A percentile compares a stretch with the other conserved stretches of the same genome.
phyloP scores from a whole-genome alignment of 2,888 invertebrate genomes.

The Andrena praecox region DNA sequence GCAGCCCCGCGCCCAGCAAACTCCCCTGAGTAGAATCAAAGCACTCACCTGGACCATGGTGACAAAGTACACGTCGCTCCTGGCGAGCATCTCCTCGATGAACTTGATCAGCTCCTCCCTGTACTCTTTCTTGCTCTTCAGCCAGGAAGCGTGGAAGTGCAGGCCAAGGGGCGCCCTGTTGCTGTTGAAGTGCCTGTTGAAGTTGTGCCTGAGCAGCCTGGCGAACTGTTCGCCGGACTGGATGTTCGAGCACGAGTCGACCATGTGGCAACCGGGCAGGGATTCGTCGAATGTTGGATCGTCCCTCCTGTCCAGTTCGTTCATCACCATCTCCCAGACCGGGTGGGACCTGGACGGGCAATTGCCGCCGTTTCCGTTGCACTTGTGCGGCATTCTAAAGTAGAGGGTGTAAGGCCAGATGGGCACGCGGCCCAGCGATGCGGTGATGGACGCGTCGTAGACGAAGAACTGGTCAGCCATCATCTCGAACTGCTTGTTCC shows the following conservation, averaged over 20 bases:
- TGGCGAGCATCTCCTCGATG: slow-evolving; percentile 95
- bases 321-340: slow-evolving; percentile 99
- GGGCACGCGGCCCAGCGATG: slow-evolving; percentile 94
- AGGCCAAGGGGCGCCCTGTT: slow-evolving; percentile 97
- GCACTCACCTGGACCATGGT: slow-evolving; percentile 90
- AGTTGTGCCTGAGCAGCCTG: slow-evolving; percentile 95
- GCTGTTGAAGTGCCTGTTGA: slow-evolving; percentile 96
- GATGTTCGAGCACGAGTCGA: slow-evolving; percentile 97
- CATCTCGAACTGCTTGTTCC: slow-evolving; percentile 98
- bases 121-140: slow-evolving; percentile 97
- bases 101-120: slow-evolving; percentile 96
- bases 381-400: slow-evolving; percentile 98
- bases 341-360: slow-evolving; percentile 95
- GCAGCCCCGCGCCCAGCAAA: neutral
- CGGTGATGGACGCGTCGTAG: slow-evolving; percentile 97
- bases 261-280: slow-evolving; percentile 97
- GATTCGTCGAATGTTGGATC: slow-evolving; percentile 97
- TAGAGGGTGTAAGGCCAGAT: slow-evolving; percentile 99
- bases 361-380: slow-evolving; percentile 97
- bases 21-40: neutral
- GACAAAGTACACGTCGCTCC: slow-evolving; percentile 96
- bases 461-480: slow-evolving; percentile 98
- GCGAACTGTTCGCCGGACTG: slow-evolving; percentile 96
- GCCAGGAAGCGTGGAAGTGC: slow-evolving; percentile 98
- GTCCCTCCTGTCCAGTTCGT: slow-evolving; percentile 96